Evolutionary conservation across 2,113 vertebrate genomes (phyloP).

Genomic region (Corythoichthys haematopterus): DNA sequence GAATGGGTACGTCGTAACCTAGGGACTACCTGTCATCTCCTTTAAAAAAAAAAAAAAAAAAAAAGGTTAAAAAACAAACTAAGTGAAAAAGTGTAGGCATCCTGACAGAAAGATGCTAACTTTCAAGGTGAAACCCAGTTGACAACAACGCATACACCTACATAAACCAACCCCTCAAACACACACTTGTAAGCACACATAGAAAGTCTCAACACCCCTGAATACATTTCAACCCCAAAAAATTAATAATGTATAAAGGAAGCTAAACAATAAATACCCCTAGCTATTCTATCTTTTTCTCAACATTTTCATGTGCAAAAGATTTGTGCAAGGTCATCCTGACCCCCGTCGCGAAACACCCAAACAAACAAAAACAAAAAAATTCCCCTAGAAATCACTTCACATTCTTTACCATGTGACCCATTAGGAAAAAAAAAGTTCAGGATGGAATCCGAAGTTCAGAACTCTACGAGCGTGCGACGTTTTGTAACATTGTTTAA

Average conservation of each 20-base stretch:
- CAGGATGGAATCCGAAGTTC: constrained; percentile 61
- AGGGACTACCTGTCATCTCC: too few species aligned
- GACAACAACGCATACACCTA: constrained; percentile 23
- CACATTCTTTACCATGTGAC: constrained; percentile 63
- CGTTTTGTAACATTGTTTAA: constrained; percentile 6
- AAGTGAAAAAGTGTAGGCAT: constrained; percentile 26
- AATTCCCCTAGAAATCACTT: constrained; percentile 51
- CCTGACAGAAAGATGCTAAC: constrained; percentile 32
- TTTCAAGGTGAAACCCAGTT: constrained; percentile 61
- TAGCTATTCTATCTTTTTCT: constrained; percentile 40
- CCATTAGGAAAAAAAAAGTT: constrained; percentile 25
- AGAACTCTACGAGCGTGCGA: constrained; percentile 28
- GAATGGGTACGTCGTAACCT: too few species aligned
- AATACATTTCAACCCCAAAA: constrained; percentile 21
- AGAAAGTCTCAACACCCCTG: background rate
- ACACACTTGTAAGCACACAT: background rate
- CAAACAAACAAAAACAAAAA: constrained; percentile 36
- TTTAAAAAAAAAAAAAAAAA: background rate
- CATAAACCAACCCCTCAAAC: background rate
- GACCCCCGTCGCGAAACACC: constrained; percentile 29
- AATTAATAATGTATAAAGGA: background rate
- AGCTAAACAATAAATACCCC: constrained; percentile 65
- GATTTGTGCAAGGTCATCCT: constrained; percentile 64
- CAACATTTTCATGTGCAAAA: constrained; percentile 66
- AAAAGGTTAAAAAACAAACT: constrained; percentile 9